phyloP scores from a whole-genome alignment of 1,140 invertebrate species.

The Stenopsyche tienmushanensis region DNA sequence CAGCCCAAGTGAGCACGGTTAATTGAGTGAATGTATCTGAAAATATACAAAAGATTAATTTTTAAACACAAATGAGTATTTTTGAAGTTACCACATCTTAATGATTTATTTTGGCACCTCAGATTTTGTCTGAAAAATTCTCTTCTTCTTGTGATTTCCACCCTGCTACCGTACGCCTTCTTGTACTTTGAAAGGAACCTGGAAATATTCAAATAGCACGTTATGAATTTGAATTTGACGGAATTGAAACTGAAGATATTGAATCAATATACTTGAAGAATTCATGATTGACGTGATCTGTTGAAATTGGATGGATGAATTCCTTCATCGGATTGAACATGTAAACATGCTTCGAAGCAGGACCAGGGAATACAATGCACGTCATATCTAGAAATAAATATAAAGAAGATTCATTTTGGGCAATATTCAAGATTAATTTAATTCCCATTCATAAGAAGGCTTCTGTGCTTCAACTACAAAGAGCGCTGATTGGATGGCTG shows the following conservation, averaged over 20 bases:
- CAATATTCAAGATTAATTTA: too few relatives aligned
- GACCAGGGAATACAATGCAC: slow-evolving; percentile 85
- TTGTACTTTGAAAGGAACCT: slow-evolving; percentile 74
- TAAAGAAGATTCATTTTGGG: too few relatives aligned
- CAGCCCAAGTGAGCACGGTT: slow-evolving; percentile 79
- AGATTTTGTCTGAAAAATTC: slow-evolving; percentile 88
- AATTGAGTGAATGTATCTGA: slow-evolving; percentile 79
- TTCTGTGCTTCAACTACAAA: too few relatives aligned
- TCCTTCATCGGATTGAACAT: slow-evolving; percentile 94
- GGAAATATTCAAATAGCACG: slow-evolving; percentile 39
- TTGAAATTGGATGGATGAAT: slow-evolving; percentile 72
- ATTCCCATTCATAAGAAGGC: too few relatives aligned
- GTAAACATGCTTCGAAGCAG: slow-evolving; percentile 73
- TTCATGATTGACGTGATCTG: slow-evolving; percentile 72
- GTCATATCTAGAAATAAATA: slow-evolving; percentile 62
- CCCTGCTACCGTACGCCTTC: slow-evolving; percentile 64
- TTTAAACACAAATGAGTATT: not conserved
- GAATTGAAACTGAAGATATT: not conserved
- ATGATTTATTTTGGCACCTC: slow-evolving; percentile 54
- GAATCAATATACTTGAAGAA: slow-evolving; percentile 61
- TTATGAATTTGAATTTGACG: not conserved
- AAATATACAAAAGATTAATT: slow-evolving; percentile 33
- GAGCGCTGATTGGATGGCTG: too few relatives aligned
- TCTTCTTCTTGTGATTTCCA: slow-evolving; percentile 71
- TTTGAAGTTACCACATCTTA: too few relatives aligned